Base-by-base conservation (phyloP, 2,888 invertebrate species). In the Lasioglossum leucozonium region DNA sequence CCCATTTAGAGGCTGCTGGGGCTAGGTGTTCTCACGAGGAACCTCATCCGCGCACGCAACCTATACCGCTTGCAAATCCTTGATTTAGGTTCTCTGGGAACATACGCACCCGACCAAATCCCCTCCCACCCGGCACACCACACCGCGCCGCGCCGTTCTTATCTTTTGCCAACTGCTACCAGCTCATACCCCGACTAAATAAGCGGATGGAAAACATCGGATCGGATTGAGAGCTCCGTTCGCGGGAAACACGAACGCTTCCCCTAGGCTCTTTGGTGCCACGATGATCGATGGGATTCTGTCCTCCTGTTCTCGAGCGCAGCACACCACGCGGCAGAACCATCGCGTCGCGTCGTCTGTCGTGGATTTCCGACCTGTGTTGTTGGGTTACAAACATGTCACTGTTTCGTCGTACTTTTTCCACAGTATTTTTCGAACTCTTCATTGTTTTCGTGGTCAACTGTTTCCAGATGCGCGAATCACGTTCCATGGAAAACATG, bases 31-130 rank as follows among this genome's bases (percentile, higher is more conserved):
- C 80, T 77, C 69, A 65, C 58, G 69, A 87, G 37, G 62, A 62
- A 62, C 74, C 77, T 87, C 73, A 67, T 84, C 79, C 83, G 44
- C 83, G 44, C 79, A 77, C 72, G 67, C 77, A 71, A 58, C 69
- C 65, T 69, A 86, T 79, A 81, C 76, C 26, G 62, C 71, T 76
- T 72, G 84, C 82, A 90, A 93, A 93, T 93, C 91, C 91, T 86
- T 92, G 92, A 93, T 93, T 92, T 93, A 92, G 89, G 67, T 79
- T 81, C 80, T 42, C 47, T 11, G 75, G 44, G 62, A 78, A 69
- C 44, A 71, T 77, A 84, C 87, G 77, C 81, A 81, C 30, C 42
- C 72, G 37, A 26, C 73, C 37, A 67, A 75, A 80, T 79, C 76
- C 71, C 62, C 51, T n/a, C n/a, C 22, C 65, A 37, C 34, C 10